These are phyloP conservation scores for Oreochromis grahami DNA, from an alignment of 2,797 vertebrate genomes.

Conservation along the genomic window DNA sequence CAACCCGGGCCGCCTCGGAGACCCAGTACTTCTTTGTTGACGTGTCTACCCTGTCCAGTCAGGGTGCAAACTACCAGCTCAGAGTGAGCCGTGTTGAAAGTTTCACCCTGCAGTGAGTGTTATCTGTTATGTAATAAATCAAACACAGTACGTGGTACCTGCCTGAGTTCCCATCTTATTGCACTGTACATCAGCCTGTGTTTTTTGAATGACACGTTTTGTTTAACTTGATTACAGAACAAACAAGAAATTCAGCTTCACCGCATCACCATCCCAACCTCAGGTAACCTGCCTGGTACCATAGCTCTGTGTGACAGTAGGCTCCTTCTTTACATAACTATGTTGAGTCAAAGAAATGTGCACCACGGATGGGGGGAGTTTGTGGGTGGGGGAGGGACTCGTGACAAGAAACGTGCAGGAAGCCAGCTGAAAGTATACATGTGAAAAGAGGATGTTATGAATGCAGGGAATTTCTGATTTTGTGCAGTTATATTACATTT, in stretches of 20 bases:
- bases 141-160: background rate
- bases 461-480: background rate
- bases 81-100: constrained; percentile 88
- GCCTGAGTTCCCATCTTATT: background rate
- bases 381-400: no score
- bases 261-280: constrained; percentile 92
- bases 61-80: constrained; percentile 85
- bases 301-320: background rate
- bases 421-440: background rate
- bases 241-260: constrained; percentile 85
- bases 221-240: constrained; percentile 75
- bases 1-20: constrained; percentile 80
- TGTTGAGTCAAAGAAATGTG: background rate
- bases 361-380: background rate
- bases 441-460: background rate
- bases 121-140: background rate
- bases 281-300: constrained; percentile 78
- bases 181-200: background rate
- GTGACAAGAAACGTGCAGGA: background rate
- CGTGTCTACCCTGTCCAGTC: constrained; percentile 86
- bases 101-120: constrained; percentile 88
- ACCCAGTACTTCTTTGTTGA: constrained; percentile 93
- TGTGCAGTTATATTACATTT: background rate
- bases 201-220: background rate
- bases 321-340: background rate